phyloP scores from a whole-genome alignment of 92 coral and sea anemone genomes.

The Porites rus region DNA sequence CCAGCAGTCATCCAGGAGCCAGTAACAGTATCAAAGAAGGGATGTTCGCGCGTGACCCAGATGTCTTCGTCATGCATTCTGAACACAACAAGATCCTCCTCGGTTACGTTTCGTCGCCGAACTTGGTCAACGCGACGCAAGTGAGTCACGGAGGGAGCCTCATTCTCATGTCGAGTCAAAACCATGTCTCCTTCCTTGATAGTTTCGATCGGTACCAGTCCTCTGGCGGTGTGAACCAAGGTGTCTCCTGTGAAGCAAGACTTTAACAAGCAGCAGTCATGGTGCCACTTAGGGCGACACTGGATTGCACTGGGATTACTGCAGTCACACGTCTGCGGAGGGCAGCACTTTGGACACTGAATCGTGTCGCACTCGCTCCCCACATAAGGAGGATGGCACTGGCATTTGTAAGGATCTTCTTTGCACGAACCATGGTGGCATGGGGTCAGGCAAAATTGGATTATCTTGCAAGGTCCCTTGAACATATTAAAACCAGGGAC shows the following conservation, averaged over 20 bases:
- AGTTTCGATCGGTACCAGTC: constrained; percentile 79
- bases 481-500: constrained; percentile 49
- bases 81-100: constrained; percentile 71
- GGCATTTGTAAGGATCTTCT: constrained; percentile 74
- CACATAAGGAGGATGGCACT: constrained; percentile 69
- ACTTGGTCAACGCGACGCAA: constrained; percentile 86
- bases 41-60: constrained; percentile 87
- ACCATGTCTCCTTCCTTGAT: constrained; percentile 83
- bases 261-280: constrained; percentile 85
- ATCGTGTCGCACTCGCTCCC: constrained; percentile 85
- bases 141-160: constrained; percentile 69
- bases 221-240: constrained; percentile 82
- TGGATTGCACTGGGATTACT: constrained; percentile 44
- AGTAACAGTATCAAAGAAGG: constrained; percentile 70
- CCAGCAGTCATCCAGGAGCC: constrained; percentile 79
- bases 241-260: constrained; percentile 92
- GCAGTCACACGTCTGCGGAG: constrained; percentile 91
- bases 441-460: constrained; percentile 71
- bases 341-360: constrained; percentile 87
- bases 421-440: constrained; percentile 79
- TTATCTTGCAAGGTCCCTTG: constrained; percentile 79
- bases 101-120: constrained; percentile 71
- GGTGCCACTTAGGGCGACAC: constrained; percentile 80
- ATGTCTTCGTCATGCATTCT: constrained; percentile 73
- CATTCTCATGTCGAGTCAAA: constrained; percentile 88